Evolutionary conservation across 2,797 vertebrate species (phyloP), one percentile per base, ranked within the genome.

Genomic region (Xenopus petersii): DNA sequence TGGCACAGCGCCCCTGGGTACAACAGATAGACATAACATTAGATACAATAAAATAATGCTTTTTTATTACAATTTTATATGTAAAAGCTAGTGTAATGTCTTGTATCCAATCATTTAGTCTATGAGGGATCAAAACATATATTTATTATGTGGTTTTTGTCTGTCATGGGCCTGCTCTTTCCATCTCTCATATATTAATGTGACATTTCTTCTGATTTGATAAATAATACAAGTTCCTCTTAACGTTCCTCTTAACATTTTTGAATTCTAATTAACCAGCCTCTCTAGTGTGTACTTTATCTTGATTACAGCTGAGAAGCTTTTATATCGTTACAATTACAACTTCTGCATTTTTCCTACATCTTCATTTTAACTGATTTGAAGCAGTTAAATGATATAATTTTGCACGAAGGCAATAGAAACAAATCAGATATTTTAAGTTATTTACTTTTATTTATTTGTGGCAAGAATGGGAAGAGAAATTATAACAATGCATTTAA

Each of bases 141-240:
- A 16, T 56, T 16, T 17, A 5, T 56, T 16, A 9, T 17, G 49
- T 51, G 15, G 49, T 12, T 51, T 30, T 30, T 51, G 15, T 58
- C 55, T 58, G 55, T 4, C n/a, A 58, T 4, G 55, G n/a, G 55
- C n/a, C 8, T n/a, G n/a, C 17, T 12, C 42, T 75, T 58, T 64
- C 42, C 47, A 68, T 55, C 51, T 48, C 16, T 10, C 61, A 61
- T 65, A 68, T 67, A 56, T n/a, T 60, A 55, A 36, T 51, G 36
- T 58, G 59, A 24, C 60, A 63, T 59, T 75, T 49, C 49, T 70
- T 47, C 67, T 75, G 74, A 75, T 69, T 64, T 75, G 74, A 75
- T 75, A 70, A 75, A 75, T 64, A 70, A 75, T 64, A 64, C 67
- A 64, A 70, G 74, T 48, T 47, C 60, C 67, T 75, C 74, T 75